Evolutionary conservation across 2,888 invertebrate species (phyloP).

Genomic region (Ophioninae sp.): DNA sequence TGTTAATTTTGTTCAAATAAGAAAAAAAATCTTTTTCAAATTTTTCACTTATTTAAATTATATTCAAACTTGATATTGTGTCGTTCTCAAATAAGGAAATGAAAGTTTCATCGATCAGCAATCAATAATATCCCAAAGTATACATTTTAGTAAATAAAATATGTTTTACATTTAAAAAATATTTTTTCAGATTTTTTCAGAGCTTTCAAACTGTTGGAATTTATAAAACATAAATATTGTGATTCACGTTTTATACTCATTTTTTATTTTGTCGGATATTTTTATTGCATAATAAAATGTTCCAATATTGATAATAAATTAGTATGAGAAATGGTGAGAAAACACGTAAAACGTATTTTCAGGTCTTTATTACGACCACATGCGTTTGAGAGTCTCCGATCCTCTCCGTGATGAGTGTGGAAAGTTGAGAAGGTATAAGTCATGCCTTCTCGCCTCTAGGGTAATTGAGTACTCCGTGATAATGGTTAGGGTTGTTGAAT

Average conservation of each 20-base stretch:
- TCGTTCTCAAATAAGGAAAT: too few species aligned
- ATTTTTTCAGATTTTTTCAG: neutral
- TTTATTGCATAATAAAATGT: neutral
- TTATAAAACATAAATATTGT: neutral
- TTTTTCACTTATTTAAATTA: too few species aligned
- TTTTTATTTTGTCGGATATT: neutral
- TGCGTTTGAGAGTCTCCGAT: neutral
- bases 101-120: too few species aligned
- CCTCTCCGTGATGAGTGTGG: constrained; percentile 21
- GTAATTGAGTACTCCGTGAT: constrained; percentile 40
- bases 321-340: neutral
- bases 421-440: constrained; percentile 15
- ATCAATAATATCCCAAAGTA: too few species aligned
- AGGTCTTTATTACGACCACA: neutral
- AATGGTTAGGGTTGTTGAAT: constrained; percentile 50
- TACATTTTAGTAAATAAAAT: too few species aligned
- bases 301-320: neutral
- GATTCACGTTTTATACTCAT: neutral
- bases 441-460: constrained; percentile 8
- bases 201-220: neutral
- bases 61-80: too few species aligned
- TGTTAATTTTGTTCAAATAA: too few species aligned
- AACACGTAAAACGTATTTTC: neutral
- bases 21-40: too few species aligned
- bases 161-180: neutral